Percentiles rank a stretch among this genome's conserved stretches.
These are phyloP conservation scores for Lineus longissimus DNA, from an alignment of 1,140 invertebrate species.

Conservation along the genomic window DNA sequence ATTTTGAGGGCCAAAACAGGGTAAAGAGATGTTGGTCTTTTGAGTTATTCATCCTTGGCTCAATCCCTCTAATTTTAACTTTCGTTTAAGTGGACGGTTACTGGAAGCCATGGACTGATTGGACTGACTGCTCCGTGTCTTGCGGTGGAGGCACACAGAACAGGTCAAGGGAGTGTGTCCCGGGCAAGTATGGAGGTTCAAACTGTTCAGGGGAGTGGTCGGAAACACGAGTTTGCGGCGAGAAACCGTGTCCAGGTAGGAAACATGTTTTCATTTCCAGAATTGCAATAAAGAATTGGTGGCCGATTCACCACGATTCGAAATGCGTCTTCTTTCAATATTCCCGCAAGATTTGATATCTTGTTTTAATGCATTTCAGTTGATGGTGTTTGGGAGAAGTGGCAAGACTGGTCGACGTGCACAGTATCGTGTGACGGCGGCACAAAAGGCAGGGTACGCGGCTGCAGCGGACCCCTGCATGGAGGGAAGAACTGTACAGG, in stretches of 20 bases:
- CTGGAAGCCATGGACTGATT: not conserved
- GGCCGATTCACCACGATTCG: not conserved
- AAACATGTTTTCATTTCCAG: not conserved
- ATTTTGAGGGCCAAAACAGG: not conserved
- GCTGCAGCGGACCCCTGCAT: constrained; percentile 35
- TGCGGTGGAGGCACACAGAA: not conserved
- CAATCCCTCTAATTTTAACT: not conserved
- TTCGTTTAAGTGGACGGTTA: not conserved
- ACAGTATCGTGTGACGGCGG: constrained; percentile 87
- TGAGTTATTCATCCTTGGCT: not conserved
- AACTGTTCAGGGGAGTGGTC: constrained; percentile 25
- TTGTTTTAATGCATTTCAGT: constrained; percentile 76
- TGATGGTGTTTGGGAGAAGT: constrained; percentile 47
- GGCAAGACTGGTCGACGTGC: constrained; percentile 79
- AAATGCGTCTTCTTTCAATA: constrained; percentile 14
- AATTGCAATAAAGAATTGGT: not conserved
- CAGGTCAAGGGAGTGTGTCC: not conserved
- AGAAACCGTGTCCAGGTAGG: constrained; percentile 34
- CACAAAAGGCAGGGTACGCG: constrained; percentile 62
- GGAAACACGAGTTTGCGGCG: constrained; percentile 28
- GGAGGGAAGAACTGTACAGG: constrained; percentile 34
- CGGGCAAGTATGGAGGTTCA: constrained; percentile 6
- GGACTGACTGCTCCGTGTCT: not conserved
- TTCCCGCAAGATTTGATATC: constrained; percentile 58
- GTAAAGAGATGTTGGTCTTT: not conserved